Evolutionary conservation across 2,888 invertebrate genomes (phyloP).

Genomic region (Graphium colonna): DNA sequence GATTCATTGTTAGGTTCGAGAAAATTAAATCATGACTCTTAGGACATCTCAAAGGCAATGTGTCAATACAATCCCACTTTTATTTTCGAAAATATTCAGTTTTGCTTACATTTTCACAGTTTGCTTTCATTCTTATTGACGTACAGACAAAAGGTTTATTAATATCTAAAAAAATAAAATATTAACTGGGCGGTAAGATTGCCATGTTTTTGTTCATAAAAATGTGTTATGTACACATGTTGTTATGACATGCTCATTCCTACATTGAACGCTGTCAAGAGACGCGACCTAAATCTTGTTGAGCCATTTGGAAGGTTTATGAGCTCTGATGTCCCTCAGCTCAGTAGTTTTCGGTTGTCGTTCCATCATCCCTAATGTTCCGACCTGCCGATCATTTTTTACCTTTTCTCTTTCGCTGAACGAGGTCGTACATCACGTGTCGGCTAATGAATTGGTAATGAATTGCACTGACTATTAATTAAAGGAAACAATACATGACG

Average conservation of each 20-base stretch:
- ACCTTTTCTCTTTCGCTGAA: slow-evolving; percentile 7
- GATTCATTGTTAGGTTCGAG: no score
- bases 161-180: no score
- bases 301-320: slow-evolving; percentile 17
- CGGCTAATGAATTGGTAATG: slow-evolving; percentile 7
- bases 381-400: slow-evolving; percentile 9
- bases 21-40: no score
- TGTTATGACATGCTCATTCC: slow-evolving; percentile 3
- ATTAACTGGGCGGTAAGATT: background rate
- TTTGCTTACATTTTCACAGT: no score
- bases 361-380: slow-evolving; percentile 15
- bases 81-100: no score
- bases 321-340: slow-evolving; percentile 16
- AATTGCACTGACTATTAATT: slow-evolving; percentile 11
- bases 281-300: slow-evolving; percentile 17
- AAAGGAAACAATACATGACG: no score
- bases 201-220: background rate
- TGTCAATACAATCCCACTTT: no score
- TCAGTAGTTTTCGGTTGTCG: slow-evolving; percentile 15
- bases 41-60: no score
- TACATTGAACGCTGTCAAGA: slow-evolving; percentile 4
- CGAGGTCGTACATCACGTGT: slow-evolving; percentile 3
- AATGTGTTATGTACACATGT: slow-evolving; percentile 2
- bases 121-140: no score
- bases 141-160: no score